phyloP scores from a whole-genome alignment of 2,797 vertebrate genomes.

The Argyrosomus regius region DNA sequence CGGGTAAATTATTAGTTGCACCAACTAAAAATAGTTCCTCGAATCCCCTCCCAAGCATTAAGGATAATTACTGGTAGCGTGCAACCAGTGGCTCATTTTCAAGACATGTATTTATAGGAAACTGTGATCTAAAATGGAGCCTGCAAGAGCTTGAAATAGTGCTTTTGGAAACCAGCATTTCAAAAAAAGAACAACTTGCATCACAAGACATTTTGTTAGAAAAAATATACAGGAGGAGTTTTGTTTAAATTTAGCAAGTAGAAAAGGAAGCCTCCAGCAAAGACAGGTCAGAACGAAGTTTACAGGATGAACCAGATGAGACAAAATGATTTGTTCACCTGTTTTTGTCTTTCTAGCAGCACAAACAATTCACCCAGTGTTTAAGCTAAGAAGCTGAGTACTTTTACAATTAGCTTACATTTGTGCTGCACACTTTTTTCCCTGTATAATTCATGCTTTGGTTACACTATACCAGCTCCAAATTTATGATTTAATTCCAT shows the following conservation, averaged over 20 bases:
- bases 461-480: not conserved
- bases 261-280: not conserved
- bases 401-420: not conserved
- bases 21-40: constrained; percentile 59
- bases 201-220: constrained; percentile 10
- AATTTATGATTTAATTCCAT: not conserved
- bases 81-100: constrained; percentile 40
- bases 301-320: not conserved
- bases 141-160: constrained; percentile 7
- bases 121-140: constrained; percentile 37
- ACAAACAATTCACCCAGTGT: not conserved
- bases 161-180: constrained; percentile 3
- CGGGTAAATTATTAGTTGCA: constrained; percentile 60
- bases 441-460: not conserved
- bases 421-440: not conserved
- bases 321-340: not conserved
- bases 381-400: not conserved
- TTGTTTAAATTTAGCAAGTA: not conserved
- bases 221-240: not conserved
- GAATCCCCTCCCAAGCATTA: constrained; percentile 34
- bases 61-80: constrained; percentile 45
- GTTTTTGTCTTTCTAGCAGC: not conserved
- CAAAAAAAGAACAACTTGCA: constrained; percentile 22
- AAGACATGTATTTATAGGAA: constrained; percentile 57
- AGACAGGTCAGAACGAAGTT: not conserved